A percentile compares a stretch with the other conserved stretches of the same genome.
Evolutionary conservation across 2,113 vertebrate genomes (phyloP).

Genomic region (Vidua macroura): DNA sequence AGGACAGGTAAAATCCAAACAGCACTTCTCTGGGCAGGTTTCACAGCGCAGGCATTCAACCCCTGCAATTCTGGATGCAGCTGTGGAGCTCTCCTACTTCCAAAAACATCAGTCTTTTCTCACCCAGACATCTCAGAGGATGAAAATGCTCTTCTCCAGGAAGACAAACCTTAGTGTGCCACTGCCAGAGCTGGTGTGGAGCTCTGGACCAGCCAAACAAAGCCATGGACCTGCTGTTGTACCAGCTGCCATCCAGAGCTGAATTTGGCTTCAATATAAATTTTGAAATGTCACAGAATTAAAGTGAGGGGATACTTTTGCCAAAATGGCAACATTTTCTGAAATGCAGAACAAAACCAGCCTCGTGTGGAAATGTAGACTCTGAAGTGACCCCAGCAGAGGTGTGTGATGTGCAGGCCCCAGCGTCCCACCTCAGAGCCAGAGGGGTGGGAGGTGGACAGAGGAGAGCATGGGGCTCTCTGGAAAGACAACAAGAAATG

Average conservation of each 20-base stretch:
- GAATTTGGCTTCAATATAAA: background rate
- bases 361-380: background rate
- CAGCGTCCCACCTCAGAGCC: background rate
- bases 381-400: background rate
- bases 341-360: background rate
- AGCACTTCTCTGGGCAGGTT: background rate
- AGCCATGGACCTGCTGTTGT: background rate
- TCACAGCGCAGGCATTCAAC: background rate
- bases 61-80: background rate
- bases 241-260: background rate
- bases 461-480: background rate
- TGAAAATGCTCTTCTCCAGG: background rate
- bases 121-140: background rate
- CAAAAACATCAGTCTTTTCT: background rate
- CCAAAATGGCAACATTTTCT: background rate
- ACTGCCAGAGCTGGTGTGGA: background rate
- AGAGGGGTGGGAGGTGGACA: background rate
- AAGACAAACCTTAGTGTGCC: background rate
- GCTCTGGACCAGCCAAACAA: background rate
- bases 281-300: background rate
- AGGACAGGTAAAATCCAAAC: rapidly evolving
- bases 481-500: background rate
- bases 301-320: background rate
- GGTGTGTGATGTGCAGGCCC: background rate
- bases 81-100: background rate